Conservation (phyloP, 2,888 invertebrate species). For the Hypomecis punctinalis region DNA sequence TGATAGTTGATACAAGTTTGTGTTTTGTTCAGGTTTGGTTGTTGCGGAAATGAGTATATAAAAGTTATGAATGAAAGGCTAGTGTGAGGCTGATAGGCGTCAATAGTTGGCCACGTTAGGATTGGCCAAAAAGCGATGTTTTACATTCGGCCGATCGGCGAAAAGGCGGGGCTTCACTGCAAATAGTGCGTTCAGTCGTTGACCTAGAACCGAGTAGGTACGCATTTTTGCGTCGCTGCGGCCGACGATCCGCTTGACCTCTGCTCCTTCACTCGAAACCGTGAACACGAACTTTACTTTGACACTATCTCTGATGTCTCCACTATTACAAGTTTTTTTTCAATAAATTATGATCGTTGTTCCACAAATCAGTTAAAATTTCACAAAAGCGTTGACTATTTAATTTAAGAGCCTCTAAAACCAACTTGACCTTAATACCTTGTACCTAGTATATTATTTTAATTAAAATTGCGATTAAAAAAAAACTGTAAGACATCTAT, state of each 20-base stretch:
- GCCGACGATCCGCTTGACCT: background rate
- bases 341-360: background rate
- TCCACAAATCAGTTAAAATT: too few relatives aligned
- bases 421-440: too few relatives aligned
- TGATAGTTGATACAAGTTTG: conserved; percentile 50
- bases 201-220: conserved; percentile 32
- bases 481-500: too few relatives aligned
- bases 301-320: background rate
- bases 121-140: conserved; percentile 31
- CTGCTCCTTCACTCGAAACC: background rate
- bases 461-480: too few relatives aligned
- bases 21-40: background rate
- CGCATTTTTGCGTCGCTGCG: conserved; percentile 7
- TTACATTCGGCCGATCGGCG: conserved; percentile 23
- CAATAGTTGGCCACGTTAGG: conserved; percentile 21
- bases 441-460: too few relatives aligned
- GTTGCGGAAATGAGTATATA: background rate
- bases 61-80: conserved; percentile 20
- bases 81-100: conserved; percentile 30
- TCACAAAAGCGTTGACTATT: too few relatives aligned
- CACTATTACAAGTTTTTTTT: background rate
- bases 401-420: too few relatives aligned
- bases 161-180: conserved; percentile 31
- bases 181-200: conserved; percentile 33
- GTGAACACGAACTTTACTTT: background rate